Percentiles rank a stretch among this genome's conserved stretches.
phyloP scores from a whole-genome alignment of 2,113 vertebrate genomes.

The Nannobrachium achirus region DNA sequence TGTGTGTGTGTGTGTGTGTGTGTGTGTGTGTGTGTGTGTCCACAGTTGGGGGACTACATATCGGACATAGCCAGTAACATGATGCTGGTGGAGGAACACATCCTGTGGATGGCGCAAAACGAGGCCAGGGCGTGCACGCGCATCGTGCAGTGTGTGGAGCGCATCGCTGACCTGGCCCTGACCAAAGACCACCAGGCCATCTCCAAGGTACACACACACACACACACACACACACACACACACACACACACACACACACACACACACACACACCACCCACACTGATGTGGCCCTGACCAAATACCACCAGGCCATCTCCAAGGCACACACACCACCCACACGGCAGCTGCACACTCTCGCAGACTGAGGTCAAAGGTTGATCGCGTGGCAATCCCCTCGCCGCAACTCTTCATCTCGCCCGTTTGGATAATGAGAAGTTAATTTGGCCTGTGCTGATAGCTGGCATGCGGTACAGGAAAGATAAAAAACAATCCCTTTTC shows the following conservation, averaged over 20 bases:
- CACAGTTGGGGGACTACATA: slow-evolving; percentile 84
- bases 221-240: neutral
- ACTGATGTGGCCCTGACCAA: slow-evolving; percentile 78
- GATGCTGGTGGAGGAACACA: slow-evolving; percentile 89
- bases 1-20: neutral
- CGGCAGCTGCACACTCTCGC: too few relatives aligned
- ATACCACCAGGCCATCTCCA: slow-evolving; percentile 81
- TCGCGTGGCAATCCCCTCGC: slow-evolving; percentile 12
- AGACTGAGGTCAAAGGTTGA: too few relatives aligned
- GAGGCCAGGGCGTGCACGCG: slow-evolving; percentile 88
- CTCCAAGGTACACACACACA: slow-evolving; percentile 83
- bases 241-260: neutral
- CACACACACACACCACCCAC: too few relatives aligned
- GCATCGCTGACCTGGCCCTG: slow-evolving; percentile 81
- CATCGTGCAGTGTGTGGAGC: slow-evolving; percentile 88
- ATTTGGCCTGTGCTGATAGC: slow-evolving; percentile 41
- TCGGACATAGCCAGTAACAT: slow-evolving; percentile 89
- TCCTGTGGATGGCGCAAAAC: slow-evolving; percentile 91
- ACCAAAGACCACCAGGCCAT: slow-evolving; percentile 75
- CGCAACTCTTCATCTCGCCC: slow-evolving; percentile 21
- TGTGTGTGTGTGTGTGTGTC: slow-evolving; percentile 9
- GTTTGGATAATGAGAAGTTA: slow-evolving; percentile 41
- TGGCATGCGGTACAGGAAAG: slow-evolving; percentile 27
- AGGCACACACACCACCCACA: slow-evolving; percentile 74
- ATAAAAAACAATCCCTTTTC: slow-evolving; percentile 53